Base-by-base conservation (phyloP, 2,888 invertebrate genomes). In the Apodemia duryi region DNA sequence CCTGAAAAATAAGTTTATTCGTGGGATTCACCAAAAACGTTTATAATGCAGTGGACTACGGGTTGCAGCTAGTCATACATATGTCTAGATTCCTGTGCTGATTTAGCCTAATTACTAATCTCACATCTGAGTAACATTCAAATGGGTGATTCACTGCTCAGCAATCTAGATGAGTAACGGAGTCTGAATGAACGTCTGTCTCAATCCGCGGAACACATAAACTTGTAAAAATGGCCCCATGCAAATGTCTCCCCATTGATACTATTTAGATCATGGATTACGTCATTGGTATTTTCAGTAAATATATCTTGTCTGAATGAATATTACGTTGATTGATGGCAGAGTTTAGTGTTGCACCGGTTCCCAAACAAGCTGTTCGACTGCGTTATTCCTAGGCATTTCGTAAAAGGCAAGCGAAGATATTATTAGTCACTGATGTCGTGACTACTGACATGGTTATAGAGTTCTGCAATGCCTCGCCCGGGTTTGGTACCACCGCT, bases 181-280 rank as follows among this genome's bases (percentile, higher is more conserved):
- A 54, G 29, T 32, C 29, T 54, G 54, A 54, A 54, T 54, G 29
- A 29, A 28, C 54, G 54, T 11, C 54, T 54, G 54, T 54, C 54
- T 54, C 54, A 28, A 29, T 54, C 54, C 54, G 28, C 21, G 54
- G 54, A 54, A 54, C 28, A 29, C 54, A 28, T 54, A 54, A 52
- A 29, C 54, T 54, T 21, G 11, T 11, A 54, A 54, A 54, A 54
- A 54, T 54, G 29, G 9, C 29, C 57, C 32, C 57, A 57, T 13
- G 57, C 57, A 57, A 57, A 32, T 57, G 57, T 57, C 57, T 29
- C 54, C 32, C 57, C 57, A 6, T 57, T 57, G 11, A 57, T 57
- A 2, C 13, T 13, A 57, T 11, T 57, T 57, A 57, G 57, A 29
- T 29, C 29, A 6, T 57, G 29, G 49, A 29, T 57, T 57, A 32